These are phyloP conservation scores for Drosophila mojavensis DNA, from an alignment of 1,140 invertebrate species.

Conservation along the genomic window DNA sequence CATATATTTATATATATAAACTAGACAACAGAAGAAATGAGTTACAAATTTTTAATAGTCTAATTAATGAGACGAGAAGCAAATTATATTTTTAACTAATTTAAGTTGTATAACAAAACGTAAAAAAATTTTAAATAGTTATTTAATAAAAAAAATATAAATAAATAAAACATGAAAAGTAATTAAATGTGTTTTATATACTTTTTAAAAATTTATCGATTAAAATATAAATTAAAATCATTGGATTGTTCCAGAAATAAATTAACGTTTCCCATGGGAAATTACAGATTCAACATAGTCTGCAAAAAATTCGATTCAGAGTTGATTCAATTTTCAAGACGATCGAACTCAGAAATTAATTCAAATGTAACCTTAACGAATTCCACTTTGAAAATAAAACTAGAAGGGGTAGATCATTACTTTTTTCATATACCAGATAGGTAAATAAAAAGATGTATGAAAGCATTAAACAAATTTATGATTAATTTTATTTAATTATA, in stretches of 20 bases:
- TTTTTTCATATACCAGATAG: not conserved
- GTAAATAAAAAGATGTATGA: not conserved
- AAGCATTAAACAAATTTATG: slow-evolving; percentile 23
- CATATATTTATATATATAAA: slow-evolving; percentile 28
- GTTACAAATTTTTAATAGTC: slow-evolving; percentile 55
- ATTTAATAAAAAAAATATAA: slow-evolving; percentile 54
- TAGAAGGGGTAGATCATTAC: not conserved
- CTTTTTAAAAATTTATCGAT: not conserved
- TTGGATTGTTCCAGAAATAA: too few relatives aligned
- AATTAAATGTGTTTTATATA: not conserved
- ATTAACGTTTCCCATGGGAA: too few relatives aligned
- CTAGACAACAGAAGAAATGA: slow-evolving; percentile 61
- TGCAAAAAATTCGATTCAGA: too few relatives aligned
- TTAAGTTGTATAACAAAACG: slow-evolving; percentile 46
- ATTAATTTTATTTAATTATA: slow-evolving; percentile 53
- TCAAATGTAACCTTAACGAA: too few relatives aligned
- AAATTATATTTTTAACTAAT: slow-evolving; percentile 67
- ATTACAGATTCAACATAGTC: too few relatives aligned
- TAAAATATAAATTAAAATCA: too few relatives aligned
- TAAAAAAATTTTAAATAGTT: slow-evolving; percentile 43
- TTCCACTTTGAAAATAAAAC: too few relatives aligned
- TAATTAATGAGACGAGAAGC: slow-evolving; percentile 36
- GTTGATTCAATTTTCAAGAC: too few relatives aligned
- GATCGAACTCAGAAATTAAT: too few relatives aligned
- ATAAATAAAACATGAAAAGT: slow-evolving; percentile 1